Conservation (phyloP, 2,113 vertebrate genomes). For the Galbula dea region DNA sequence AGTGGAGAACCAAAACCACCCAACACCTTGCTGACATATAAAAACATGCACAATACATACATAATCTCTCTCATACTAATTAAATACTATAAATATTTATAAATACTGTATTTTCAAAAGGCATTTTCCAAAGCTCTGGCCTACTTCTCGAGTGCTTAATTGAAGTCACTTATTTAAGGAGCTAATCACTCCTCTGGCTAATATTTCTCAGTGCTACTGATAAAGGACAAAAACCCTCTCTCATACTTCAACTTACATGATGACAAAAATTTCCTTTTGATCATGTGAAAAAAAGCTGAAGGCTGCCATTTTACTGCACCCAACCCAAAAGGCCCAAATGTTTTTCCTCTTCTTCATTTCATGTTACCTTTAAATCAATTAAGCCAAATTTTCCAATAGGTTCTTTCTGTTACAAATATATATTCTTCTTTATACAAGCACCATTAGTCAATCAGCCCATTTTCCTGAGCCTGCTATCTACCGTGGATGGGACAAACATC, state of each 20-base stretch:
- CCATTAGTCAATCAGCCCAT: not conserved
- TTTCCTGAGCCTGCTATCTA: not conserved
- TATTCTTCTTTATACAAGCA: not conserved
- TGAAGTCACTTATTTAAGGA: not conserved
- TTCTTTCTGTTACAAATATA: not conserved
- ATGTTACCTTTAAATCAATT: not conserved
- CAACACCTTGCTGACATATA: not conserved
- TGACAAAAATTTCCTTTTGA: not conserved
- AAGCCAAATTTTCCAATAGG: rapidly evolving
- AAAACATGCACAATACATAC: not conserved
- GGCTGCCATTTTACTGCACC: not conserved
- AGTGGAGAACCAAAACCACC: not conserved
- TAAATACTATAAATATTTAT: no score
- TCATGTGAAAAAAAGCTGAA: not conserved
- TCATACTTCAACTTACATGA: rapidly evolving
- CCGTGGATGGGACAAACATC: not conserved
- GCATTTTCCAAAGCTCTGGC: not conserved
- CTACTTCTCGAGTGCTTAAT: not conserved
- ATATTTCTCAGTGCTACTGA: not conserved
- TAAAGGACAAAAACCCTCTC: not conserved
- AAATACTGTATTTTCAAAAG: not conserved
- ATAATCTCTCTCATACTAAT: not conserved
- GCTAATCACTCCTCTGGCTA: not conserved
- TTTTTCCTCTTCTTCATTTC: not conserved
- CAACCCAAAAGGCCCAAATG: not conserved